These are phyloP conservation scores for Edolisoma coerulescens DNA, from an alignment of 2,113 vertebrate genomes.

Conservation along the genomic window DNA sequence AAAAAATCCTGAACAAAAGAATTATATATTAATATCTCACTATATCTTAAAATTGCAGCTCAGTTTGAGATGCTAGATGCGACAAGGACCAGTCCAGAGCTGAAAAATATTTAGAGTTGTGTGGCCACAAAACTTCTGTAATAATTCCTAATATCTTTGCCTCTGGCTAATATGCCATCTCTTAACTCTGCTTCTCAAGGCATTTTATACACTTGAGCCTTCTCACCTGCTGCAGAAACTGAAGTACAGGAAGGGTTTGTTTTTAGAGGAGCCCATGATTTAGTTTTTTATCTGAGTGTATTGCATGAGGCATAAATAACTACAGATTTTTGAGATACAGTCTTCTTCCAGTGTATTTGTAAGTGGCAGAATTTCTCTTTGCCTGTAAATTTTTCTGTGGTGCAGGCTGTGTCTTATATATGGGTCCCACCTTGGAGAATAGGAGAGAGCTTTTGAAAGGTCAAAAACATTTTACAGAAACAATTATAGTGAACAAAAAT, in stretches of 20 bases:
- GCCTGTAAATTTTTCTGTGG: neutral
- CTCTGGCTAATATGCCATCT: neutral
- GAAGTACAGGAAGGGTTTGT: neutral
- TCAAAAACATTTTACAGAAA: neutral
- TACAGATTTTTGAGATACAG: neutral
- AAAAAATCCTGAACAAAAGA: neutral
- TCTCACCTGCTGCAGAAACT: neutral
- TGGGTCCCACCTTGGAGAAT: neutral
- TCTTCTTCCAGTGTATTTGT: neutral
- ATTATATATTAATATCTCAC: neutral
- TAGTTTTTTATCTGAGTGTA: neutral
- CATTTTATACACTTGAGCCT: neutral
- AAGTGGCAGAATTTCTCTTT: neutral
- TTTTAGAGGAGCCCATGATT: neutral
- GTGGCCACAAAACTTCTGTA: neutral
- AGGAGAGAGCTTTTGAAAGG: neutral
- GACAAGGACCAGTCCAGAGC: neutral
- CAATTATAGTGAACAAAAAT: neutral
- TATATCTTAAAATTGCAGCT: neutral
- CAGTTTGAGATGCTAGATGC: neutral
- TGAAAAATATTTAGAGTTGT: neutral
- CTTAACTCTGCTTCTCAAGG: neutral
- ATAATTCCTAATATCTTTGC: neutral
- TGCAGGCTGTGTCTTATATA: neutral
- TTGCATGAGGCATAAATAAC: neutral